phyloP scores from a whole-genome alignment of 2,797 vertebrate genomes.

The Mallotus villosus region DNA sequence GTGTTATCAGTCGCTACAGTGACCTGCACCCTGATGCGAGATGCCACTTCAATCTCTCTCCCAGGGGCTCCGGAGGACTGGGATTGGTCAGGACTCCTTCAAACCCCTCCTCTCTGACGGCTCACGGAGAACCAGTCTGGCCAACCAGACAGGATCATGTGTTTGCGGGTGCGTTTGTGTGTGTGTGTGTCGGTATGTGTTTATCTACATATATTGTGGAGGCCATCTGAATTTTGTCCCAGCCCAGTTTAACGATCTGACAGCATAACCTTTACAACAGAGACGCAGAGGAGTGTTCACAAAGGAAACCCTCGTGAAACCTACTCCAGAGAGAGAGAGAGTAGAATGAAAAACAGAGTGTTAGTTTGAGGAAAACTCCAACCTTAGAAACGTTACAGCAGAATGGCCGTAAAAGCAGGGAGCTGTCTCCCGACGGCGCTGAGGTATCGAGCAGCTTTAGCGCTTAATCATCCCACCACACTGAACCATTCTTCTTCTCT shows the following conservation, averaged over 20 bases:
- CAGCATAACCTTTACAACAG: neutral
- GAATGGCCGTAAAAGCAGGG: slow-evolving; percentile 28
- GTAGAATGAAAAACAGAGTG: slow-evolving; percentile 10
- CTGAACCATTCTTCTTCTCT: slow-evolving; percentile 38
- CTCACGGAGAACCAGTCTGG: slow-evolving; percentile 37
- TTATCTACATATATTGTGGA: neutral
- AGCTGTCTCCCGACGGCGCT: slow-evolving; percentile 17
- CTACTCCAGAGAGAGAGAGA: neutral
- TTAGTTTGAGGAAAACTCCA: slow-evolving; percentile 37
- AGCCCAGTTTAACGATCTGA: slow-evolving; percentile 10
- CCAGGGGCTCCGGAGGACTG: neutral
- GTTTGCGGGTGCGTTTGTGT: neutral
- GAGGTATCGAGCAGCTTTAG: slow-evolving; percentile 28
- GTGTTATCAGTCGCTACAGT: slow-evolving; percentile 53
- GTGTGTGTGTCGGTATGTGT: neutral
- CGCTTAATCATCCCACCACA: slow-evolving; percentile 28
- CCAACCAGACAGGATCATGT: slow-evolving; percentile 18
- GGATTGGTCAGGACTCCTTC: slow-evolving; percentile 10
- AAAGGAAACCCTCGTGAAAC: no score
- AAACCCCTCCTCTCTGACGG: slow-evolving; percentile 20
- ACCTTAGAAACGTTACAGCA: slow-evolving; percentile 25
- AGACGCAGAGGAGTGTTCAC: neutral
- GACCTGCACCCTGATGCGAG: slow-evolving; percentile 32
- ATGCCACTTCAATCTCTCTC: slow-evolving; percentile 46
- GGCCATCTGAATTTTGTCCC: neutral